These are phyloP conservation scores for Thamnophis sirtalis DNA, from an alignment of 2,113 vertebrate species.

Conservation along the genomic window DNA sequence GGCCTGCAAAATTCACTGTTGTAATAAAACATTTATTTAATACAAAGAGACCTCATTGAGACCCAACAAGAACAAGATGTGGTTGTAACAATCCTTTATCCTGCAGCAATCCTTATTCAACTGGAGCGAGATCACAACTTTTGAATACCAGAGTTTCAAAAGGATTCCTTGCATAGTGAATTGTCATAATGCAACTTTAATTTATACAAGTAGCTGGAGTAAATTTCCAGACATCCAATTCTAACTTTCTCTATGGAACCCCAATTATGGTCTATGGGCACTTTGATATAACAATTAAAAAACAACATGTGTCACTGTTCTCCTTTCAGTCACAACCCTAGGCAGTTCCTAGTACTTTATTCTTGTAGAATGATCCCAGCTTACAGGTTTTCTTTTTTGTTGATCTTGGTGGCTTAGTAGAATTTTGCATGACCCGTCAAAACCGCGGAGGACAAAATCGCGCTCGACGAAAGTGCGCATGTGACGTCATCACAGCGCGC, in stretches of 20 bases:
- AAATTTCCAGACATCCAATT: not conserved
- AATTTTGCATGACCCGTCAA: too few relatives aligned
- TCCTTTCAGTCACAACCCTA: not conserved
- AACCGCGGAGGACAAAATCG: too few relatives aligned
- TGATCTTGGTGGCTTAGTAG: not conserved
- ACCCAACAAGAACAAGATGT: not conserved
- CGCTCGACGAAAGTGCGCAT: too few relatives aligned
- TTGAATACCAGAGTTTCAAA: not conserved
- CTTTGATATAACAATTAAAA: not conserved
- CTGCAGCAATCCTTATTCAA: not conserved
- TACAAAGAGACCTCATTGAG: not conserved
- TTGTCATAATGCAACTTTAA: not conserved
- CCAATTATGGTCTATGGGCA: not conserved
- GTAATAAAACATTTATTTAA: not conserved
- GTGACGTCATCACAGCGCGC: too few relatives aligned
- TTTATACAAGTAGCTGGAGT: not conserved
- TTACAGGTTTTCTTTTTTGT: not conserved
- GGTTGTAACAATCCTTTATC: not conserved
- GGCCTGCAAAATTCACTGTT: not conserved
- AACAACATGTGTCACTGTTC: not conserved
- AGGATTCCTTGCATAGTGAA: not conserved
- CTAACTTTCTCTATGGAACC: not conserved
- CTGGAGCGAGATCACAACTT: not conserved
- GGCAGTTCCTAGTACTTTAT: not conserved
- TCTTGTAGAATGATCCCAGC: not conserved